Evolutionary conservation across 2,797 vertebrate species (phyloP), one percentile per base, ranked within the genome.

Genomic region (Pseudomugil gertrudae): DNA sequence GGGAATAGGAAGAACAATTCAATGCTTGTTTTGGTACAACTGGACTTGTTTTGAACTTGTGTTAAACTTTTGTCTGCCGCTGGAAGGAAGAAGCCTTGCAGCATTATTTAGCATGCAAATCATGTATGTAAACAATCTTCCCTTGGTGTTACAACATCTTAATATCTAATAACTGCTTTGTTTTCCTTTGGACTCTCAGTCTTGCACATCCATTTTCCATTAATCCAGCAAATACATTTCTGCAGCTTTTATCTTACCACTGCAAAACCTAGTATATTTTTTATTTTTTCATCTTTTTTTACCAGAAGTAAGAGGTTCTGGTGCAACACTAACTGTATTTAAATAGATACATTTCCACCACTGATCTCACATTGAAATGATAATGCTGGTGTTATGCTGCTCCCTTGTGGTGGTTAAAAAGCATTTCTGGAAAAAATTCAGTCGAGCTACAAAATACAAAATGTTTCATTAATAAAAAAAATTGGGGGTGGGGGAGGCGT

Each of bases 1-100:
- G 73, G 69, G 67, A 87, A 83, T 74, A 74, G 14, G 75, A 85
- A 83, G 78, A 87, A 86, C 76, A 78, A 80, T 82, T 66, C 79
- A 32, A 48, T 67, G 76, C 69, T 87, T 89, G 66, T 80, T 85
- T 89, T 87, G 88, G 83, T 75, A 69, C 66, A 66, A 23, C 30
- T 58, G 5, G 23, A 68, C 23, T 51, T 51, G 66, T 83, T 79
- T 79, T 81, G 48, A 76, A 66, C 71, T 68, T 58, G 53, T 35
- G 58, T 43, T 77, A 61, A 78, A 76, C 73, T 66, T 51, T 5
- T 43, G 64, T 43, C 71, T 64, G 61, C 36, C 35, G 35, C 26
- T 30, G 64, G 57, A 74, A 81, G 74, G 57, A 71, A 82, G 63
- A 81, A 70, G 62, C 51, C 45, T 61, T 55, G 58, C 50, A 60